Percentiles rank a stretch among this genome's conserved stretches.
Evolutionary conservation across 2,797 vertebrate species (phyloP).

Genomic region (Nyctibius grandis): DNA sequence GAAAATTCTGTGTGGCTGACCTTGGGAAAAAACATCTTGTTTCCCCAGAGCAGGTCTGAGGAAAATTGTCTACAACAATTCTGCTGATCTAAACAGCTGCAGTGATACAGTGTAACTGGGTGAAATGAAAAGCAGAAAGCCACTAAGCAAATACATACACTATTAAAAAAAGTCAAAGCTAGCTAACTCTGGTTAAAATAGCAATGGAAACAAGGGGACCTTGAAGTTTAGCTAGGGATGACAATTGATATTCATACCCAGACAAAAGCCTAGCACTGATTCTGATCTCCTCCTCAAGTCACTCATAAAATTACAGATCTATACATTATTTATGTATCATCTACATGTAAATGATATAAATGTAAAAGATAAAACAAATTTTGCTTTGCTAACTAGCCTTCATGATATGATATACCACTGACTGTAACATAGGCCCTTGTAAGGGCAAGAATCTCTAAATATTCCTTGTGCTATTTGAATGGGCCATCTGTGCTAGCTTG

Average conservation of each 20-base stretch:
- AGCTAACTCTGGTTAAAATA: background rate
- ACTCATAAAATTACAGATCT: background rate
- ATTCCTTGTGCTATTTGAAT: rapidly evolving
- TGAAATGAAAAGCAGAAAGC: background rate
- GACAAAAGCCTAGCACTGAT: background rate
- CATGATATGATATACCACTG: background rate
- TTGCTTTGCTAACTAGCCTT: background rate
- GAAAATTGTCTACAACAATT: background rate
- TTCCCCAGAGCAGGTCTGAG: background rate
- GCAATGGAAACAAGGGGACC: background rate
- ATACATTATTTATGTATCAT: background rate
- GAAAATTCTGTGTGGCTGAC: background rate
- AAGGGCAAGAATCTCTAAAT: background rate
- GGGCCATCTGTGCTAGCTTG: rapidly evolving
- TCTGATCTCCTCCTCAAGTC: background rate
- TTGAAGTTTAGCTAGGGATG: background rate
- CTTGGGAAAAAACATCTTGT: background rate
- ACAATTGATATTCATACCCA: background rate
- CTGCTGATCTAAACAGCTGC: background rate
- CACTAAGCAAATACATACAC: background rate
- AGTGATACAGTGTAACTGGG: background rate
- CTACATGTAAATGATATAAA: background rate
- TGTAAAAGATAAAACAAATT: background rate
- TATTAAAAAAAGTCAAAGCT: background rate
- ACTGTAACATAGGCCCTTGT: background rate